phyloP scores from a whole-genome alignment of 2,113 vertebrate species.

The Esox niger region DNA sequence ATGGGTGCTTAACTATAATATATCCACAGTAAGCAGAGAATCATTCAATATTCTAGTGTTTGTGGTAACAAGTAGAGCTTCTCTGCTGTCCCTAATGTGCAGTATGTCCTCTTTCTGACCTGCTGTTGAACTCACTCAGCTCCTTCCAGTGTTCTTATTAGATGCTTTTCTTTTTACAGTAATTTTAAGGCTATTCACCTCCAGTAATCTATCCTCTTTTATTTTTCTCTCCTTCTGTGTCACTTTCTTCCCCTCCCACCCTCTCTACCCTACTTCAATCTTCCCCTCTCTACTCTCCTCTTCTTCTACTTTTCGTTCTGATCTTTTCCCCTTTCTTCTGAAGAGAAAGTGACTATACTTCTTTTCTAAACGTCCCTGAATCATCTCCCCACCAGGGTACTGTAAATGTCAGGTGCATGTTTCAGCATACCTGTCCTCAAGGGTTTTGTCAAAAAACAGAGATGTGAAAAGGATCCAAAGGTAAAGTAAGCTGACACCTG shows the following conservation, averaged over 20 bases:
- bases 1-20: background rate
- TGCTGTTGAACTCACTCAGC: background rate
- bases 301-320: background rate
- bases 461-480: background rate
- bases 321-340: slow-evolving; percentile 2
- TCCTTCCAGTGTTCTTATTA: background rate
- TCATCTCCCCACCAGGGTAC: no score
- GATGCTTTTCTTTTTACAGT: background rate
- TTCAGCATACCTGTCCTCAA: background rate
- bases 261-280: background rate
- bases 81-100: slow-evolving; percentile 10
- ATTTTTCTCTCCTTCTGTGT: slow-evolving; percentile 1
- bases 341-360: background rate
- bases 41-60: background rate
- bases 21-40: background rate
- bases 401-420: background rate
- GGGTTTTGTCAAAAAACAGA: background rate
- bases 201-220: background rate
- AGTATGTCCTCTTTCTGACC: background rate
- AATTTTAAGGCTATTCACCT: slow-evolving; percentile 10
- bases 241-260: slow-evolving; percentile 7
- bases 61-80: slow-evolving; percentile 25
- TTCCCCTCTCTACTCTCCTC: background rate
- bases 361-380: no score
- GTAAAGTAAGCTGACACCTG: slow-evolving; percentile 9